A percentile compares a stretch with the other conserved stretches of the same genome.
These are phyloP conservation scores for Herpetotheres cachinnans DNA, from an alignment of 2,113 vertebrate genomes.

Conservation along the genomic window DNA sequence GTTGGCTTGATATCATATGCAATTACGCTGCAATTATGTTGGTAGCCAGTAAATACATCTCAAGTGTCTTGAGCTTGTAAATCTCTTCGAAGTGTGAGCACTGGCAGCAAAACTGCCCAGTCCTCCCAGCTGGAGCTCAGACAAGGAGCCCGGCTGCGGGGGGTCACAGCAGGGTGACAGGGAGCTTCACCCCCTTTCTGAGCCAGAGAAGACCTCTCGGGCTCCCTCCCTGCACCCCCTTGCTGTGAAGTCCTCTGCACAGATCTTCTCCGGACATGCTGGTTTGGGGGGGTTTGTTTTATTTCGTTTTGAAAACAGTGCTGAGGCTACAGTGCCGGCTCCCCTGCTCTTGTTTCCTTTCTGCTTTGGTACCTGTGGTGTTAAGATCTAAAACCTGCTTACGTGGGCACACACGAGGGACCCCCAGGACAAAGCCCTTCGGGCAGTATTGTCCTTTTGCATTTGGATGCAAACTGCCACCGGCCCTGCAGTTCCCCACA, in stretches of 20 bases:
- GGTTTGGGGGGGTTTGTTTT: too few relatives aligned
- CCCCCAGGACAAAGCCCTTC: background rate
- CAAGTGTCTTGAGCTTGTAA: background rate
- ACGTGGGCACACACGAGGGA: fast-evolving
- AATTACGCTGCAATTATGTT: background rate
- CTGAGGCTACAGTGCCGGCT: background rate
- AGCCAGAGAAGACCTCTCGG: too few relatives aligned
- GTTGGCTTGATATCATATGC: background rate
- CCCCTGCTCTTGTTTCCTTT: background rate
- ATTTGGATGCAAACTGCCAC: background rate
- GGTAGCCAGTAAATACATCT: background rate
- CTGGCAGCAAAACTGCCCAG: background rate
- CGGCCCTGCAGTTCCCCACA: background rate
- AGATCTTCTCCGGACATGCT: fast-evolving
- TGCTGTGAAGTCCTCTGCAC: background rate
- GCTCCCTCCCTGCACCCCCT: background rate
- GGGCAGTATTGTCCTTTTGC: fast-evolving
- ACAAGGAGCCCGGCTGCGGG: fast-evolving
- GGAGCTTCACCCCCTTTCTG: background rate
- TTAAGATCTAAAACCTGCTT: too few relatives aligned
- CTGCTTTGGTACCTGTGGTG: background rate
- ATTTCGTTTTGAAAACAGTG: background rate
- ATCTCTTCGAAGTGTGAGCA: background rate
- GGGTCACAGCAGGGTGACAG: fast-evolving
- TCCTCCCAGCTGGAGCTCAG: background rate